These are phyloP conservation scores for Oscheius sp. DNA, from an alignment of 2,888 invertebrate species.

Conservation along the genomic window DNA sequence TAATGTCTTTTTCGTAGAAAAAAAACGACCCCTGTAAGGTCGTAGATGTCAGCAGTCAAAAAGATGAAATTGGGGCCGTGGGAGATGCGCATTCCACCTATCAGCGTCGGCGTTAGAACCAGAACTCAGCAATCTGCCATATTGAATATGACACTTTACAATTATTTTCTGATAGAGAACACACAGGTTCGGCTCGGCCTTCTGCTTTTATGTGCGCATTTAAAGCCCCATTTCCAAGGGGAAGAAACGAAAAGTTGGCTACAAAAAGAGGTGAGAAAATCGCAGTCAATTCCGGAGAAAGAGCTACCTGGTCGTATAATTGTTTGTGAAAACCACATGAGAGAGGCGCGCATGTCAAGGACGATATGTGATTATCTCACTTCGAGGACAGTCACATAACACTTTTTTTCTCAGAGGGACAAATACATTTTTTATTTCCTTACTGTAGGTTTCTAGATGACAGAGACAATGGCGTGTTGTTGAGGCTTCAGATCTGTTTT, in stretches of 20 bases:
- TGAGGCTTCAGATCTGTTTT: too few species aligned
- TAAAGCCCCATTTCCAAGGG: background rate
- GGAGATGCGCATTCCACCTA: background rate
- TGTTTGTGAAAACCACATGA: constrained; percentile 1
- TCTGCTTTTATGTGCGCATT: background rate
- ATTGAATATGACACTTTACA: constrained; percentile 13
- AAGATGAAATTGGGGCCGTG: constrained; percentile 20
- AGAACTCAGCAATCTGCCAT: constrained; percentile 3
- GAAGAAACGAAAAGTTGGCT: background rate
- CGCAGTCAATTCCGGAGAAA: background rate
- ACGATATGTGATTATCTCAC: constrained; percentile 8
- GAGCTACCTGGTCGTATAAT: background rate
- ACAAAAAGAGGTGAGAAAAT: background rate
- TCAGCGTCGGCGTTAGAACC: background rate
- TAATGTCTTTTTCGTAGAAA: constrained; percentile 2
- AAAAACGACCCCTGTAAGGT: constrained; percentile 2
- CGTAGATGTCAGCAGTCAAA: background rate
- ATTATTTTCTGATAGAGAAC: constrained; percentile 1
- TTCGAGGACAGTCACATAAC: constrained; percentile 13
- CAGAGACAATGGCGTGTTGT: too few species aligned
- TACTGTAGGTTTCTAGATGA: too few species aligned
- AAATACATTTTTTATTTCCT: too few species aligned
- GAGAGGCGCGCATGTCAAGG: constrained; percentile 4
- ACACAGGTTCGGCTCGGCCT: background rate
- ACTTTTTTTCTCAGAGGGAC: too few species aligned